phyloP scores from a whole-genome alignment of 2,888 invertebrate species.

The Gymnocheta viridis region DNA sequence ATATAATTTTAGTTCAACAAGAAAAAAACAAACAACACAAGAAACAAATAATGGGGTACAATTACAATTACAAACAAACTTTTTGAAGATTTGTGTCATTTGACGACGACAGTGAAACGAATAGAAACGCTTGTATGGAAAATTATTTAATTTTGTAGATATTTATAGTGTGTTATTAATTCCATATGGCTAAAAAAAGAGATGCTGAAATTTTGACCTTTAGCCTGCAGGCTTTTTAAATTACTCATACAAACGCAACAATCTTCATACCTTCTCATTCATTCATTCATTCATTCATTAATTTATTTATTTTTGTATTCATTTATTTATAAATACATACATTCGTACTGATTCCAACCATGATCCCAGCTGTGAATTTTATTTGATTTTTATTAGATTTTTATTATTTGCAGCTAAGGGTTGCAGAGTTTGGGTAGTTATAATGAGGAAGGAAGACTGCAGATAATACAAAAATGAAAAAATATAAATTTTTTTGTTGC shows the following conservation, averaged over 20 bases:
- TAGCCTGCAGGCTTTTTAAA: slow-evolving; percentile 40
- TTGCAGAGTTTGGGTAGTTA: slow-evolving; percentile 34
- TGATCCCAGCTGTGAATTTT: slow-evolving; percentile 72
- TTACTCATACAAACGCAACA: slow-evolving; percentile 15
- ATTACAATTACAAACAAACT: slow-evolving; percentile 46
- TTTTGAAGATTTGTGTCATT: slow-evolving; percentile 50
- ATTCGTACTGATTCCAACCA: slow-evolving; percentile 34
- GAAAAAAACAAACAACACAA: neutral
- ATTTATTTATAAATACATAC: neutral
- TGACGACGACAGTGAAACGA: slow-evolving; percentile 34
- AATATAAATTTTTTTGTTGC: slow-evolving; percentile 22
- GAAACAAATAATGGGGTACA: slow-evolving; percentile 52
- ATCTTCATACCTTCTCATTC: neutral
- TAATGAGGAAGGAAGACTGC: slow-evolving; percentile 42
- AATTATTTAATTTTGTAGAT: slow-evolving; percentile 35
- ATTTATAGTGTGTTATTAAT: slow-evolving; percentile 42
- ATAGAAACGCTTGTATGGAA: neutral
- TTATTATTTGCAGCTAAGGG: slow-evolving; percentile 52
- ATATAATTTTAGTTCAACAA: slow-evolving; percentile 9
- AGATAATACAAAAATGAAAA: slow-evolving; percentile 21
- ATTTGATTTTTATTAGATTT: slow-evolving; percentile 72
- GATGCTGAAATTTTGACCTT: slow-evolving; percentile 54
- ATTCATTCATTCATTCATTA: neutral
- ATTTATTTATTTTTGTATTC: neutral
- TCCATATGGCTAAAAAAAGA: slow-evolving; percentile 50